phyloP scores from a whole-genome alignment of 2,888 invertebrate species.

The Eurytoma adleriae region DNA sequence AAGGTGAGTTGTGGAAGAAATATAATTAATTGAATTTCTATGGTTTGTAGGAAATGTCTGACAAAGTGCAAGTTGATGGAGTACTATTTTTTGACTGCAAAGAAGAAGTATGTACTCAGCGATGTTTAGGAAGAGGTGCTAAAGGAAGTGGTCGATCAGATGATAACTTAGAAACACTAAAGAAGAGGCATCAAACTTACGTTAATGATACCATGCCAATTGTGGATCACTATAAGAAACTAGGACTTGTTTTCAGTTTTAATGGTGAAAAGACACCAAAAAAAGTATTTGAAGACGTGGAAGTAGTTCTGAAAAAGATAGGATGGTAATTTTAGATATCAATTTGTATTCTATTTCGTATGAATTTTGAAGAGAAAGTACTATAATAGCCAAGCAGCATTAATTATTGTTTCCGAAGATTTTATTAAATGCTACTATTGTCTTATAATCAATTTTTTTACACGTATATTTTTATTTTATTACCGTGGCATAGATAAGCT shows the following conservation, averaged over 20 bases:
- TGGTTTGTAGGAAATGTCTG: slow-evolving; percentile 82
- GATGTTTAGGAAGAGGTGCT: slow-evolving; percentile 92
- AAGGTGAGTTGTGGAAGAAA: background rate
- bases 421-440: slow-evolving; percentile 24
- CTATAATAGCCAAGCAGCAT: slow-evolving; percentile 11
- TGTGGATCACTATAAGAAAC: slow-evolving; percentile 86
- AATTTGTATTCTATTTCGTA: slow-evolving; percentile 51
- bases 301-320: slow-evolving; percentile 76
- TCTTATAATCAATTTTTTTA: slow-evolving; percentile 47
- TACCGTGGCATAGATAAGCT: slow-evolving; percentile 19
- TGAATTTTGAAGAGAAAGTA: slow-evolving; percentile 41
- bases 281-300: slow-evolving; percentile 82
- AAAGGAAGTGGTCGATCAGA: slow-evolving; percentile 95
- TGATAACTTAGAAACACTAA: slow-evolving; percentile 93
- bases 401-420: slow-evolving; percentile 49
- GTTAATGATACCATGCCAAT: slow-evolving; percentile 92
- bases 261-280: slow-evolving; percentile 84
- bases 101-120: slow-evolving; percentile 87
- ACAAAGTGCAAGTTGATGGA: slow-evolving; percentile 89
- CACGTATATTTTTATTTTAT: slow-evolving; percentile 47
- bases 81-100: slow-evolving; percentile 95
- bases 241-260: slow-evolving; percentile 85
- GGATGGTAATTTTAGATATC: slow-evolving; percentile 68
- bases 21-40: background rate
- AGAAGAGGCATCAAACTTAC: slow-evolving; percentile 92